Conservation (phyloP, 2,888 invertebrate species). For the Monochamus alternatus region DNA sequence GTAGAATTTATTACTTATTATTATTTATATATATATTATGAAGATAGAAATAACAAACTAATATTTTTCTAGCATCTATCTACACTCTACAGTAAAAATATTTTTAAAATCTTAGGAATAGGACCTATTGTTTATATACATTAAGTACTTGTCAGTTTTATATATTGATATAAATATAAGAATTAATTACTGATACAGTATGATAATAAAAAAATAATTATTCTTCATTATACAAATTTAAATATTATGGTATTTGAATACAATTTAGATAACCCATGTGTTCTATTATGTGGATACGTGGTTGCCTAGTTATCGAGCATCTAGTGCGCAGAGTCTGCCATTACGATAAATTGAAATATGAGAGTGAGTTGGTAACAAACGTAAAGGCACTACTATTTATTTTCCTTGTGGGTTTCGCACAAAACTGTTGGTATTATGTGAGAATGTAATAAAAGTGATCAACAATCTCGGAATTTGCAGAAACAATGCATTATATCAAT, state of each 20-base stretch:
- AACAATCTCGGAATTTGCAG: conserved; percentile 61
- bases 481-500: conserved; percentile 64
- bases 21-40: no score
- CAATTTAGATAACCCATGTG: not conserved
- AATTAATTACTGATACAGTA: no score
- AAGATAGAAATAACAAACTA: no score
- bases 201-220: not conserved
- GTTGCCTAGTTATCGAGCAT: not conserved
- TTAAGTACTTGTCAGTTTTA: not conserved
- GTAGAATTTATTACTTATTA: no score
- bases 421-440: conserved; percentile 59
- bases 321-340: conserved; percentile 4
- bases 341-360: not conserved
- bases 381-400: conserved; percentile 33
- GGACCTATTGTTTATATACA: no score
- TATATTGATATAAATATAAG: not conserved
- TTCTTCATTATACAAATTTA: not conserved
- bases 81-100: no score
- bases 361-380: conserved; percentile 27
- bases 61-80: no score
- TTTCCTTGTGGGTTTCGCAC: conserved; percentile 48
- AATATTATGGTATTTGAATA: not conserved
- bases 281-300: not conserved
- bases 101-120: no score
- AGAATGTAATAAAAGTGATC: conserved; percentile 61